phyloP scores from a whole-genome alignment of 2,888 invertebrate species.

The Nomada fabriciana region DNA sequence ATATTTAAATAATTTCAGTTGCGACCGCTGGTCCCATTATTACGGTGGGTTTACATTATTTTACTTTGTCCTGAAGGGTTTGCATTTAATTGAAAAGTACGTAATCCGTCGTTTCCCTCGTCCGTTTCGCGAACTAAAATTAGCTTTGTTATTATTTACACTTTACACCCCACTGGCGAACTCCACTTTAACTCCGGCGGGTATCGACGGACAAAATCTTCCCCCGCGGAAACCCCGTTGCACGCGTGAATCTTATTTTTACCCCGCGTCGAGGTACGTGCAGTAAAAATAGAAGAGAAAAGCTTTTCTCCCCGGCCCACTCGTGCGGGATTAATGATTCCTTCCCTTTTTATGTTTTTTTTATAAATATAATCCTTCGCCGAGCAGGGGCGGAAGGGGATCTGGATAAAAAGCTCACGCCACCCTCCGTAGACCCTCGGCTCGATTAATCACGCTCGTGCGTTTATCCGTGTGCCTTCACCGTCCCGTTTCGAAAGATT shows the following conservation, averaged over 20 bases:
- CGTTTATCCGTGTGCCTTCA: constrained; percentile 26
- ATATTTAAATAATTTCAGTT: no score
- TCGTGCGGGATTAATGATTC: constrained; percentile 68
- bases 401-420: constrained; percentile 50
- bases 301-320: constrained; percentile 53
- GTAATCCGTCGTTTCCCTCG: no score
- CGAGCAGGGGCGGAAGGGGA: constrained; percentile 12
- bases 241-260: constrained; percentile 65
- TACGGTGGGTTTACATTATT: no score
- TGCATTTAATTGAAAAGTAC: no score
- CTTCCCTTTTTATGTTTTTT: constrained; percentile 49
- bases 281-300: constrained; percentile 62
- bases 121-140: neutral
- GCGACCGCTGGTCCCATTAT: no score
- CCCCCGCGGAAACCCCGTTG: constrained; percentile 2
- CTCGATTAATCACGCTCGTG: constrained; percentile 58
- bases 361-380: constrained; percentile 60
- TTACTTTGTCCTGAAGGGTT: no score
- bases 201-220: constrained; percentile 38
- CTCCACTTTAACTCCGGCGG: constrained; percentile 19
- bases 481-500: constrained; percentile 19
- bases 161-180: neutral
- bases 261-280: constrained; percentile 44
- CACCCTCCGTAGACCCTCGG: constrained; percentile 35
- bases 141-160: constrained; percentile 26